Conservation (phyloP, 2,888 invertebrate species). For the Mythimna loreyi region DNA sequence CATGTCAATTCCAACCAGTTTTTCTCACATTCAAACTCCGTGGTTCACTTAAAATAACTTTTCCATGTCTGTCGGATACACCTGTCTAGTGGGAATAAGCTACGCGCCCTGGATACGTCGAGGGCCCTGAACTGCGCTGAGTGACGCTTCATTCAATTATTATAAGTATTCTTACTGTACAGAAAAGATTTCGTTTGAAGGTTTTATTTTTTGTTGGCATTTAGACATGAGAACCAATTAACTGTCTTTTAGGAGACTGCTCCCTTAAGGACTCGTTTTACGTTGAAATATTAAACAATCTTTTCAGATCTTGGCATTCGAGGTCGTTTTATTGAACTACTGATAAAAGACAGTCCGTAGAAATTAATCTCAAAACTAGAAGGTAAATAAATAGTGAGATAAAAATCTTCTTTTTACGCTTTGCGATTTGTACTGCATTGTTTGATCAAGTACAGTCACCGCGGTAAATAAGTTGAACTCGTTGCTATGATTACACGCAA, state of each 20-base stretch:
- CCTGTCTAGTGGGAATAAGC: slow-evolving; percentile 14
- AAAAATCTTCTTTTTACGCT: too few relatives aligned
- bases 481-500: too few relatives aligned
- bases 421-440: too few relatives aligned
- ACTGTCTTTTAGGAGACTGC: background rate
- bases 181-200: slow-evolving; percentile 7
- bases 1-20: background rate
- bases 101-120: slow-evolving; percentile 24
- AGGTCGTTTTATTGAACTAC: background rate
- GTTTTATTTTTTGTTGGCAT: slow-evolving; percentile 17
- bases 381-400: too few relatives aligned
- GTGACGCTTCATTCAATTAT: slow-evolving; percentile 37
- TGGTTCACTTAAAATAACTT: slow-evolving; percentile 21
- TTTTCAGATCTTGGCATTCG: background rate
- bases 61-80: slow-evolving; percentile 12
- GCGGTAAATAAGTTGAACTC: too few relatives aligned
- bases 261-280: background rate
- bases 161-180: slow-evolving; percentile 17
- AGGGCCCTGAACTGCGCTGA: slow-evolving; percentile 16
- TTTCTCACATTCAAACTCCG: background rate
- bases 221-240: slow-evolving; percentile 13
- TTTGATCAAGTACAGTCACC: too few relatives aligned
- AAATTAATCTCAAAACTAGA: background rate
- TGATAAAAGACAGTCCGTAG: background rate
- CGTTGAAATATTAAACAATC: background rate